Base-by-base conservation (phyloP, 2,797 vertebrate species). In the Muraenolepis orangiensis region DNA sequence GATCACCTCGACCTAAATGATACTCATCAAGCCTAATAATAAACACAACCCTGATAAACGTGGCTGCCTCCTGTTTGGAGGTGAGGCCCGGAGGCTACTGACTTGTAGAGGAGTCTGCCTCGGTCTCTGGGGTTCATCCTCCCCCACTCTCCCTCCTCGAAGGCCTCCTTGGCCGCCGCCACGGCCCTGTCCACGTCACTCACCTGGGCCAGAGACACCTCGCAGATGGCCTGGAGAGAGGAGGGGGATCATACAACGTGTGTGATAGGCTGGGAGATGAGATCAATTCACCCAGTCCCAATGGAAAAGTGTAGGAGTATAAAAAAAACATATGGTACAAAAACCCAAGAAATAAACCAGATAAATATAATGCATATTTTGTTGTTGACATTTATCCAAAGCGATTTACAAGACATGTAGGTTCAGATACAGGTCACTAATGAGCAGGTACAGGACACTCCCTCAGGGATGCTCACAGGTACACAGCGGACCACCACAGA, bases 71-170 rank as follows among this genome's bases (percentile, higher is more conserved):
- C n/a, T 61, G 51, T 23, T 61, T 10, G 10, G 8, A 26, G 51
- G 51, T 61, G 6, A 18, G 40, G 40, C 40, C 40, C 14, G 2
- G 13, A 14, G 40, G 40, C 31, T 5, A 81, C 90, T 85, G 75
- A 97, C 96, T 87, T 95, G 92, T 95, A 95, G 1, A 96, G 83
- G 34, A 97, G 92, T 74, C 87, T 87, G 34, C 95, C 95, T 74
- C 94, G 84, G 87, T 97, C 95, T 84, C 95, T 92, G 0, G 96
- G 93, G 20, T 95, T 96, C 91, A 97, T 96, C 82, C 90, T 95
- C 12, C 95, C 93, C 96, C 96, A 97, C 77, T 94, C 89, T 1
- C 96, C 95, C 0, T 93, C 92, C 82, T 97, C 95, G 80, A 97
- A 96, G 6, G 95, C 95, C 3, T 94, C 94, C 78, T 96, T 96